Evolutionary conservation across 2,797 vertebrate genomes (phyloP), one percentile per base, ranked within the genome.

Genomic region (Lacerta agilis): DNA sequence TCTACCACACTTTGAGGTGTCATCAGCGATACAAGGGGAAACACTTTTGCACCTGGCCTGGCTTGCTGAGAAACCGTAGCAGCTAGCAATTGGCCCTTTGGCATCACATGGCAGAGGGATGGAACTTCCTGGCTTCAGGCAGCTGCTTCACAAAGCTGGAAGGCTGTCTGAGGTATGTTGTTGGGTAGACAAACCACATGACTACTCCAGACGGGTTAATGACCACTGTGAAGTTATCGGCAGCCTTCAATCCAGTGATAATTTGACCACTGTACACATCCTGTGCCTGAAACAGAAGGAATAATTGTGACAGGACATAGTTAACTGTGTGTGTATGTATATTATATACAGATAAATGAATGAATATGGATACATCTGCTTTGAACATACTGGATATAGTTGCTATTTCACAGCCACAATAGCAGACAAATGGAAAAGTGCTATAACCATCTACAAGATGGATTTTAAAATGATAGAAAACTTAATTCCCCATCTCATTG

Each of bases 171-270:
- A 3, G 43, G 66, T 90, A 91, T 1, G 25, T 67, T 1, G 49
- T 83, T 0, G 98, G 96, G 4, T 95, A 94, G 86, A 99, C 88
- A 17, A 98, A 98, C 98, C 98, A 99, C 98, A 99, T 98, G 92
- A 99, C 98, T 87, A 98, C 98, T 1, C 99, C 99, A 0, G 98
- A 97, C 27, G 98, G 98, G 94, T 99, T 98, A 93, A 99, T 95
- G 1, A 96, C 88, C 49, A 99, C 97, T 0, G 98, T 97, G 83
- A 99, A 98, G 78, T 90, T 94, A 67, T 97, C 96, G 61, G 94
- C 93, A 10, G 96, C 93, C 84, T 94, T 98, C 89, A 99, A 93
- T 25, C 55, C n/a, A 0, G 92, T 95, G 69, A 94, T 64, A 18
- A 91, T 15, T 81, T 96, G 94, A 29, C 95, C 96, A 0, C 94